These are phyloP conservation scores for Antheraea pernyi DNA, from an alignment of 1,140 invertebrate genomes.

Conservation along the genomic window DNA sequence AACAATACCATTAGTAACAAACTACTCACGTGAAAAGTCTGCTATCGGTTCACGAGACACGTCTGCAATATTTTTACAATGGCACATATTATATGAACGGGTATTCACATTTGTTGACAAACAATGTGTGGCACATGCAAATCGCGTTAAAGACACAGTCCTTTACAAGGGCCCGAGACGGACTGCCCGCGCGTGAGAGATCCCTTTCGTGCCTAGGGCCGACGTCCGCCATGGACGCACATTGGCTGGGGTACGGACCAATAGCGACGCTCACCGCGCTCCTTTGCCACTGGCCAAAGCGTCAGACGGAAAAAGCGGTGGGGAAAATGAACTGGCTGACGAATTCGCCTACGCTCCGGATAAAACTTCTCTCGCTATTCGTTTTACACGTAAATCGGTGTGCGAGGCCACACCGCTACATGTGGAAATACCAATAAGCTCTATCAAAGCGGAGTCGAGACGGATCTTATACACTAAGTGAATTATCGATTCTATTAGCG, in stretches of 20 bases:
- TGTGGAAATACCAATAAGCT: slow-evolving; percentile 56
- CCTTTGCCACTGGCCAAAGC: slow-evolving; percentile 48
- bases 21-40: slow-evolving; percentile 61
- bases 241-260: slow-evolving; percentile 55
- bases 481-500: slow-evolving; percentile 5
- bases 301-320: slow-evolving; percentile 57
- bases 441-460: slow-evolving; percentile 27
- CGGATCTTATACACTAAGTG: slow-evolving; percentile 24
- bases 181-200: slow-evolving; percentile 51
- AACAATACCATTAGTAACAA: slow-evolving; percentile 42
- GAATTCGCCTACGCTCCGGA: slow-evolving; percentile 49
- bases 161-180: slow-evolving; percentile 63
- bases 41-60: slow-evolving; percentile 29
- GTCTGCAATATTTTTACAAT: slow-evolving; percentile 35
- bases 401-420: slow-evolving; percentile 59
- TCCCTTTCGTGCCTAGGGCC: slow-evolving; percentile 68
- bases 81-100: slow-evolving; percentile 43
- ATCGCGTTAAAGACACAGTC: slow-evolving; percentile 49
- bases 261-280: slow-evolving; percentile 40
- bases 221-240: slow-evolving; percentile 31
- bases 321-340: slow-evolving; percentile 51
- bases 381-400: slow-evolving; percentile 55
- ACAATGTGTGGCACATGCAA: slow-evolving; percentile 41
- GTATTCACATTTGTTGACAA: slow-evolving; percentile 52
- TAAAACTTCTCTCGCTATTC: slow-evolving; percentile 56